These are phyloP conservation scores for Mythimna pallens DNA, from an alignment of 2,888 invertebrate genomes.

Conservation along the genomic window DNA sequence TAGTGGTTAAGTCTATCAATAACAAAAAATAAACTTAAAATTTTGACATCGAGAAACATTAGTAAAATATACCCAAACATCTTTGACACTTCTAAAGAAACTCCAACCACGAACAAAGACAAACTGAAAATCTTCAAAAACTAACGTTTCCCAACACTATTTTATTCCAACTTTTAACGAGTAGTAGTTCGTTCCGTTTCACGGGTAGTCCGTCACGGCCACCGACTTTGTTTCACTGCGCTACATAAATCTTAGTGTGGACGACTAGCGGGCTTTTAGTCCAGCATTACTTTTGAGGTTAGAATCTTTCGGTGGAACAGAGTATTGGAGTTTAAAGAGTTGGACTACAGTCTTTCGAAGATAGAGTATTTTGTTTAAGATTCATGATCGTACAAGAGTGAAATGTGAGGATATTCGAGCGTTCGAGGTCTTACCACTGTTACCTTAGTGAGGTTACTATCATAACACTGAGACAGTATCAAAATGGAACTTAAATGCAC, in stretches of 20 bases:
- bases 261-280: conserved; percentile 64
- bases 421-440: not conserved
- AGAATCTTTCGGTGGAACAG: conserved; percentile 46
- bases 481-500: too few species aligned
- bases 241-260: conserved; percentile 69
- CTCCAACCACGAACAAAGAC: conserved; percentile 22
- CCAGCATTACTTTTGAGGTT: conserved; percentile 58
- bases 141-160: conserved; percentile 60
- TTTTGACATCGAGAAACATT: not conserved
- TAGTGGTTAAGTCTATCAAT: too few species aligned
- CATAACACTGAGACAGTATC: too few species aligned
- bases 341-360: conserved; percentile 14
- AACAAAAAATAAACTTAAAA: too few species aligned
- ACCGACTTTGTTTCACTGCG: conserved; percentile 63
- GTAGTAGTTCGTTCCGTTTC: conserved; percentile 67
- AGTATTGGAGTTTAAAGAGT: conserved; percentile 48
- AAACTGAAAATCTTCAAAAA: conserved; percentile 54
- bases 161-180: conserved; percentile 69
- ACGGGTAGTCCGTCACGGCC: conserved; percentile 67
- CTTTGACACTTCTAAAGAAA: conserved; percentile 7
- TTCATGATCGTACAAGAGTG: conserved; percentile 12
- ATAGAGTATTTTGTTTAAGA: conserved; percentile 10
- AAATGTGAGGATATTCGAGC: not conserved
- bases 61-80: not conserved
- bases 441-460: not conserved